Evolutionary conservation across 2,888 invertebrate genomes (phyloP).

Genomic region (Callyntrura sp.): DNA sequence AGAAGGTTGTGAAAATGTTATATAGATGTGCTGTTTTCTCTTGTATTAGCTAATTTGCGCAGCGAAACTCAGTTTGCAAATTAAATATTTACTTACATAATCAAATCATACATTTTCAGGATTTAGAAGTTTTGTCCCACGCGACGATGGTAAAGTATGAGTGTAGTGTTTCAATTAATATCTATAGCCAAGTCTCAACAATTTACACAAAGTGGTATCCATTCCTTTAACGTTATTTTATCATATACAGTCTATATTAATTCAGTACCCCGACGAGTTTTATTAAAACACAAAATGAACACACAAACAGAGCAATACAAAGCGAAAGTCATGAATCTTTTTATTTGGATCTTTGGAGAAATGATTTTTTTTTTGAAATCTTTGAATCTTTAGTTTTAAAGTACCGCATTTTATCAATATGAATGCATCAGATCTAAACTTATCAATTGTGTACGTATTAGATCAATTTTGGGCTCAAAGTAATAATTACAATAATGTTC

Average conservation of each 20-base stretch:
- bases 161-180: background rate
- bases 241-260: background rate
- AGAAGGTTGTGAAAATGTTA: conserved; percentile 44
- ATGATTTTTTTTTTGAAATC: background rate
- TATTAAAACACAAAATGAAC: background rate
- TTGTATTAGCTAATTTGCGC: background rate
- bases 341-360: background rate
- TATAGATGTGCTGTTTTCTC: conserved; percentile 10
- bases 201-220: conserved; percentile 58
- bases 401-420: background rate
- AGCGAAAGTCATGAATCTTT: background rate
- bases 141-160: background rate
- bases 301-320: background rate
- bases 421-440: background rate
- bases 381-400: background rate
- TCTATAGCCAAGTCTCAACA: conserved; percentile 56
- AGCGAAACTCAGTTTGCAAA: background rate
- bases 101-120: background rate
- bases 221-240: conserved; percentile 58
- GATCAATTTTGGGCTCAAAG: background rate
- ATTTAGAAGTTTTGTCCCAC: background rate
- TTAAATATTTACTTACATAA: too few relatives aligned
- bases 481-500: background rate
- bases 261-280: background rate
- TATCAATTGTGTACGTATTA: too few relatives aligned